Evolutionary conservation across 2,113 vertebrate genomes (phyloP).

Genomic region (Fregetta grallaria): DNA sequence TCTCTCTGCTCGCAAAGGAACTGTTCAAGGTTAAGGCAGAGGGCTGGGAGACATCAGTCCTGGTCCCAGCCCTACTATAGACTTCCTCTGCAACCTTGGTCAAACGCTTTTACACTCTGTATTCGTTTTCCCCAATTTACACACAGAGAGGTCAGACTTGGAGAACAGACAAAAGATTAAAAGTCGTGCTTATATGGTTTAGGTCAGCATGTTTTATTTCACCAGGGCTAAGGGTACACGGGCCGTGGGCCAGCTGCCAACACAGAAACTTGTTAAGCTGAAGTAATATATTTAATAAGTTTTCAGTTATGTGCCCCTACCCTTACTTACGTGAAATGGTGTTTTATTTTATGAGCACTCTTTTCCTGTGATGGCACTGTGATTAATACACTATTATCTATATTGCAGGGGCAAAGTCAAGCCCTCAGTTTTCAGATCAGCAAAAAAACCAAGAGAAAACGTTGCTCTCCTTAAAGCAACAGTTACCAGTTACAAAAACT

Average conservation of each 20-base stretch:
- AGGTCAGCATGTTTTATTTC: background rate
- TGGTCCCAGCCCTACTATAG: background rate
- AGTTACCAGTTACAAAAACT: background rate
- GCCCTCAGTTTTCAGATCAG: background rate
- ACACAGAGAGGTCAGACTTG: background rate
- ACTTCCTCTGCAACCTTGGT: background rate
- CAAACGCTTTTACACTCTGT: background rate
- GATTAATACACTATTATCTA: background rate
- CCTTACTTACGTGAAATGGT: background rate
- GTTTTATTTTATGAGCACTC: background rate
- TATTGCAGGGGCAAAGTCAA: background rate
- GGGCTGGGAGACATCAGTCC: background rate
- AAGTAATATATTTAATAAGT: background rate
- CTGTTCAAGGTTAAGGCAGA: background rate
- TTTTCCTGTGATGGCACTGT: background rate
- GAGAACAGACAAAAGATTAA: background rate
- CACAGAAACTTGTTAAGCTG: background rate
- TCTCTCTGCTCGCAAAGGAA: background rate
- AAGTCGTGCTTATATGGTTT: background rate
- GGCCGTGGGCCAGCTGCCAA: background rate
- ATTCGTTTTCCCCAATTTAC: background rate
- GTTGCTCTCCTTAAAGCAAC: background rate
- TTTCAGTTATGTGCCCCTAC: background rate
- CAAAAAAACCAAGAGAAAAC: background rate
- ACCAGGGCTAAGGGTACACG: background rate